Conservation (phyloP, 2,113 vertebrate genomes). For the Romanogobio albipinnatus region DNA sequence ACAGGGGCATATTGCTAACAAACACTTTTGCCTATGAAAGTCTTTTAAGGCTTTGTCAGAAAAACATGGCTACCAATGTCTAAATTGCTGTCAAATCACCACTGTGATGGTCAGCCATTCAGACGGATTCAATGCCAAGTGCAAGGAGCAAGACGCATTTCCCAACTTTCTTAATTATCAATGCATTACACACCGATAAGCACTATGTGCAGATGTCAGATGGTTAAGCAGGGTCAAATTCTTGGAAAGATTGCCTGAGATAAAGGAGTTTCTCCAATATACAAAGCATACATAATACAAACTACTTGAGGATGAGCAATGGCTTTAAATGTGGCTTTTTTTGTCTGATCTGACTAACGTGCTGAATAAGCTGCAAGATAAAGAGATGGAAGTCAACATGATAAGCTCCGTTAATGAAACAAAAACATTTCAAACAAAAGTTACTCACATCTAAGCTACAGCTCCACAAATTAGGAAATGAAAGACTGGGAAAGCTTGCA, state of each 20-base stretch:
- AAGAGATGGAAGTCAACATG: constrained; percentile 45
- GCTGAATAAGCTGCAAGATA: constrained; percentile 44
- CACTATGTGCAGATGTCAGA: neutral
- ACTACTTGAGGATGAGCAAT: constrained; percentile 26
- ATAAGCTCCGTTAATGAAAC: constrained; percentile 58
- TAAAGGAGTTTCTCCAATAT: constrained; percentile 15
- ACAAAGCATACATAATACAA: constrained; percentile 21
- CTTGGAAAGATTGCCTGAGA: constrained; percentile 45
- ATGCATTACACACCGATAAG: too few relatives aligned
- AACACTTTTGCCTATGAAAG: too few relatives aligned
- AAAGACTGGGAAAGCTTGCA: too few relatives aligned
- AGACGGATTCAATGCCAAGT: too few relatives aligned
- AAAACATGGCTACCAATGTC: too few relatives aligned
- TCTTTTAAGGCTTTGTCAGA: too few relatives aligned
- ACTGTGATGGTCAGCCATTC: too few relatives aligned
- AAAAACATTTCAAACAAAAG: constrained; percentile 46
- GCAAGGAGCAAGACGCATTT: too few relatives aligned
- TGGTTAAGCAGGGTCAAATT: constrained; percentile 25
- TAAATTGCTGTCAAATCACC: too few relatives aligned
- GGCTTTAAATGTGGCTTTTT: constrained; percentile 51
- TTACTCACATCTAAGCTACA: neutral
- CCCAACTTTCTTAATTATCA: too few relatives aligned
- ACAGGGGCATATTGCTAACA: too few relatives aligned
- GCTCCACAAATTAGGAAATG: neutral
- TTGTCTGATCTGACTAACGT: constrained; percentile 59